Percentiles rank a stretch among this genome's conserved stretches.
These are phyloP conservation scores for Dipodomys ordii DNA, from an alignment of 2,113 vertebrate genomes.

Conservation along the genomic window DNA sequence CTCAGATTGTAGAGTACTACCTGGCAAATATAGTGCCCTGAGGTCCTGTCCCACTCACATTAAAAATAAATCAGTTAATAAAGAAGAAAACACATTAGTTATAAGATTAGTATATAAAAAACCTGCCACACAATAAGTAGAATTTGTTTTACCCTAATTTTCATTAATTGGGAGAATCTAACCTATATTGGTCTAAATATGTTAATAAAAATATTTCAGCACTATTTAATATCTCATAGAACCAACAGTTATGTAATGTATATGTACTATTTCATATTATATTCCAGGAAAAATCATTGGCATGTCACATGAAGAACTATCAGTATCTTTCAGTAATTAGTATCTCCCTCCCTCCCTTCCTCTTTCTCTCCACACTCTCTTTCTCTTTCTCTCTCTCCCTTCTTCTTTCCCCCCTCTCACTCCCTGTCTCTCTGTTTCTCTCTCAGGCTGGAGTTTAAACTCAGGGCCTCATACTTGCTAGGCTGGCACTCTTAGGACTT, in stretches of 20 bases:
- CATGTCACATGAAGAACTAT: not conserved
- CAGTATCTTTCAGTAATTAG: not conserved
- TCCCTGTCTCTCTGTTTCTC: too few species aligned
- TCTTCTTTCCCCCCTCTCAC: too few species aligned
- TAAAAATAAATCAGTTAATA: too few species aligned
- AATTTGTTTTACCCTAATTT: not conserved
- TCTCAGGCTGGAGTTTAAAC: too few species aligned
- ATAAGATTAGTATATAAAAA: not conserved
- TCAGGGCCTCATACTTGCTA: too few species aligned
- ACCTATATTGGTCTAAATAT: not conserved
- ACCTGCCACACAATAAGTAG: not conserved
- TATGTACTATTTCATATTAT: not conserved
- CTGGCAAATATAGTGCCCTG: too few species aligned
- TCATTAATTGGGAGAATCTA: not conserved
- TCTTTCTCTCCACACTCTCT: too few species aligned
- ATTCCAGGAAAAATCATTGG: not conserved
- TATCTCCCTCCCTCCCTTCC: too few species aligned
- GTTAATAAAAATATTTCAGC: slow-evolving; percentile 22
- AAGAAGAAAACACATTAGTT: not conserved
- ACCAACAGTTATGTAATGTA: not conserved
- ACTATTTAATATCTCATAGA: slow-evolving; percentile 19
- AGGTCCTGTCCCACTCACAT: too few species aligned
- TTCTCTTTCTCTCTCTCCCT: too few species aligned
- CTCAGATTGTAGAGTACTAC: too few species aligned
- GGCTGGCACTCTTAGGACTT: too few species aligned